Base-by-base conservation (phyloP, 1,140 invertebrate genomes). In the Acyrthosiphon pisum region DNA sequence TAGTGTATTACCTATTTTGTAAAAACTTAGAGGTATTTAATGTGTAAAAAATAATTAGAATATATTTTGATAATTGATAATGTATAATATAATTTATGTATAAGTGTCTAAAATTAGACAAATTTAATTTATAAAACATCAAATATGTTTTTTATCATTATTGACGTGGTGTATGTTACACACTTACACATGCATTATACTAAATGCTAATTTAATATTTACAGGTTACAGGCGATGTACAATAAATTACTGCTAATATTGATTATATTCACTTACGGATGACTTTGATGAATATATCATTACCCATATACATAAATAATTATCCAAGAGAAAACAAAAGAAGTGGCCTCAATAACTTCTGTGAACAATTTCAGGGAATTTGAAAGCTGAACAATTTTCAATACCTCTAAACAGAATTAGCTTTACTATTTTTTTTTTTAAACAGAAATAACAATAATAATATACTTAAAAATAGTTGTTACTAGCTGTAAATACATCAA, bases 251-350 rank as follows among this genome's bases (percentile, higher is more conserved):
- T n/a, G 14, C 30, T 76, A n/a, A 76, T 76, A 76, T 76, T n/a
- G n/a, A 76, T 76, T n/a, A 76, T 11, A 76, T 76, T 18, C 30
- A 76, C 18, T 18, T 3, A 76, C n/a, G 3, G 30, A 18, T 76
- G 60, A 76, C 60, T 76, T 76, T 76, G 30, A 76, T 76, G 60
- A 76, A 76, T 76, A 76, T 76, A 76, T 76, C n/a, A 76, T n/a
- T 76, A n/a, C 30, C 14, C 30, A 30, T 30, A 76, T 76, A 76
- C 14, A 76, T 76, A 35, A 76, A 76, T 76, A 76, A 76, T 76
- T 76, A 76, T 76, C 60, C 14, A n/a, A 76, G 14, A 76, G 30
- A n/a, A 76, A 76, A 76, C 30, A 76, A 76, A n/a, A 76, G 60
- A 76, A 76, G 30, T 76, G 60, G 30, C 60, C 60, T 76, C 60